Base-by-base conservation (phyloP, 2,888 invertebrate species). In the Conus canariensis region DNA sequence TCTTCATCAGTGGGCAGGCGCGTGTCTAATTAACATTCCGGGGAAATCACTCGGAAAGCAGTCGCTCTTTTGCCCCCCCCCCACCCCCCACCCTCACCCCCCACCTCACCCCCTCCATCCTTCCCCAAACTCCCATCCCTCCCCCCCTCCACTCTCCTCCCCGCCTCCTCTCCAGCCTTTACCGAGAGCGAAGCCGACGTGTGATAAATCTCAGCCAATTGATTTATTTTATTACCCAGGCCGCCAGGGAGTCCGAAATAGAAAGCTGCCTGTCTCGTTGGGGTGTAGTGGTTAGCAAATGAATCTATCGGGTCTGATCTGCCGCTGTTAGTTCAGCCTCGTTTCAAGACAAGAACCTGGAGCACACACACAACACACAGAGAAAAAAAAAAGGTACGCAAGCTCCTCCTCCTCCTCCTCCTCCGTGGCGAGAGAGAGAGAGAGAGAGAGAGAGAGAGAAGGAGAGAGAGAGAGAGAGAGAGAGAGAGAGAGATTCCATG, bases 21-120 rank as follows among this genome's bases (percentile, higher is more conserved):
- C 30, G 77, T 16, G 10, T 16, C 77, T 30, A 77, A 77, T 77
- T 77, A 77, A 30, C 77, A 77, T 77, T 77, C 77, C 77, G 19
- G 77, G 77, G 10, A 77, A 77, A 77, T 77, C 77, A 77, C 9
- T 77, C 77, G 30, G 77, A 77, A 77, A 77, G 30, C 77, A 77
- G 12, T 77, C 77, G 6, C 9, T 25, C 19, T 70, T 22, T 64
- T 64, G 19, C 70, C 70, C 70, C 22, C 70, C 70, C 70, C 70
- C 70, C 22, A 3, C 70, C 70, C 70, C 22, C 5, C 70, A 14
- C 70, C 70, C 70, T 19, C 70, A 1, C 22, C 22, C 70, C 70
- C 22, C 70, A 5, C 70, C 16, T 22, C n/a, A 14, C 70, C 22
- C 22, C 70, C 70, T 19, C 22, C 70, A 14, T 19, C 70, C 70